Conservation (phyloP, 2,113 vertebrate genomes). For the Cnemophilus loriae region DNA sequence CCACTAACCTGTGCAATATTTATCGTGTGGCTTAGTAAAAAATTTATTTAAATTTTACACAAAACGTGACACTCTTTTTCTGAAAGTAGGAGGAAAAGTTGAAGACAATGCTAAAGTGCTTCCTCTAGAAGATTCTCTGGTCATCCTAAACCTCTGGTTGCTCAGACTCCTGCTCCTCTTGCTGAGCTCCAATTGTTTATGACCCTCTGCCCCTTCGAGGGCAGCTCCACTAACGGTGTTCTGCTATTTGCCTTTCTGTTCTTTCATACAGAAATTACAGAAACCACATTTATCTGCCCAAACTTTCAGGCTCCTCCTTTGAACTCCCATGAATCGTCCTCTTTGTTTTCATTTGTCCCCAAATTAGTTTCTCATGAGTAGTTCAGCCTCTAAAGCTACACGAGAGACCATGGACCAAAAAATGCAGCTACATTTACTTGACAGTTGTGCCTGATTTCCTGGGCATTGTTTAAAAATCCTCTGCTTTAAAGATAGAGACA, state of each 20-base stretch:
- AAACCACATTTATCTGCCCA: not conserved
- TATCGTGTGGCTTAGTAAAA: not conserved
- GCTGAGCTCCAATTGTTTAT: not conserved
- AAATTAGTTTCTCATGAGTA: not conserved
- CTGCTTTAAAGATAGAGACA: not conserved
- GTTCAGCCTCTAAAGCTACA: not conserved
- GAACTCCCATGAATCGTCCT: not conserved
- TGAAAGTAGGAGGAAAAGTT: not conserved
- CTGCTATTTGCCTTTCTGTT: not conserved
- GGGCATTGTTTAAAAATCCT: not conserved
- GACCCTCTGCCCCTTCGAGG: rapidly evolving
- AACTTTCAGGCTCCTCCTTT: not conserved
- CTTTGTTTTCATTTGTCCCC: not conserved
- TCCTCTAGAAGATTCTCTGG: not conserved
- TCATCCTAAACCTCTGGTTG: not conserved
- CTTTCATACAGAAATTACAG: not conserved
- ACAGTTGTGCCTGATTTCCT: not conserved
- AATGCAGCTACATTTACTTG: not conserved
- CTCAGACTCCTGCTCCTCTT: not conserved
- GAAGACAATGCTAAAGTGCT: not conserved
- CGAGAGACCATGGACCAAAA: not conserved
- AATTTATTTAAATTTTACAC: not conserved
- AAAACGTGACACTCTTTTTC: not conserved
- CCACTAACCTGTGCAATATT: not conserved
- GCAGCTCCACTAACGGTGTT: not conserved